A percentile compares a stretch with the other conserved stretches of the same genome.
Evolutionary conservation across 2,113 vertebrate genomes (phyloP).

Genomic region (Pontoporia blainvillei): DNA sequence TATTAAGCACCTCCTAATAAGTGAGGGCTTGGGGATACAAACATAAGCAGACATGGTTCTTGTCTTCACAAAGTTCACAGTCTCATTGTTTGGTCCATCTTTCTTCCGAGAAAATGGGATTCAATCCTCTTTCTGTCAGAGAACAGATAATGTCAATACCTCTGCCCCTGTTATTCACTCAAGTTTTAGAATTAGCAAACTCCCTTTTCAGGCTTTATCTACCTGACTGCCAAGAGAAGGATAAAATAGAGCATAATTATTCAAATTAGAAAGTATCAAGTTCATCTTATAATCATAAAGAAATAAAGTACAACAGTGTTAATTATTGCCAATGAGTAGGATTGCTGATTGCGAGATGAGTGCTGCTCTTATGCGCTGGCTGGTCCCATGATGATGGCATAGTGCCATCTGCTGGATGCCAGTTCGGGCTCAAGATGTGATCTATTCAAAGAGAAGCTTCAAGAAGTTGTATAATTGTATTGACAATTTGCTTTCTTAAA

Average conservation of each 20-base stretch:
- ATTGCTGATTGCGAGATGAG: neutral
- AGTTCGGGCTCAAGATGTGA: neutral
- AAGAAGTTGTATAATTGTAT: neutral
- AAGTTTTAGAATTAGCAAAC: neutral
- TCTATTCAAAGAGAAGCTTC: neutral
- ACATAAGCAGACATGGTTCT: neutral
- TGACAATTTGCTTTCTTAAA: neutral
- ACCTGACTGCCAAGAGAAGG: conserved; percentile 21
- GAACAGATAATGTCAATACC: neutral
- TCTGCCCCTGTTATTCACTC: neutral
- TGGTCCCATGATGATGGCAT: neutral
- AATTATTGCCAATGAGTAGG: conserved; percentile 45
- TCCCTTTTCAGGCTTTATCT: neutral
- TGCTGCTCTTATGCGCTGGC: neutral
- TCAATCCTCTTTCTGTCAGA: neutral
- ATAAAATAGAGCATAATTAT: conserved; percentile 48
- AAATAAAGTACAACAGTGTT: conserved; percentile 1
- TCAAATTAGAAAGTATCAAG: conserved; percentile 47
- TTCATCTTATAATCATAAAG: conserved; percentile 40
- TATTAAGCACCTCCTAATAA: neutral
- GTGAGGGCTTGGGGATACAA: neutral
- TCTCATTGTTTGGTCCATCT: neutral
- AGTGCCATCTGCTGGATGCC: conserved; percentile 63
- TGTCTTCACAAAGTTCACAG: neutral
- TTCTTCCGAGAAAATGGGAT: neutral